phyloP scores from a whole-genome alignment of 2,797 vertebrate species.

The Rhabdophis nuchalis region DNA sequence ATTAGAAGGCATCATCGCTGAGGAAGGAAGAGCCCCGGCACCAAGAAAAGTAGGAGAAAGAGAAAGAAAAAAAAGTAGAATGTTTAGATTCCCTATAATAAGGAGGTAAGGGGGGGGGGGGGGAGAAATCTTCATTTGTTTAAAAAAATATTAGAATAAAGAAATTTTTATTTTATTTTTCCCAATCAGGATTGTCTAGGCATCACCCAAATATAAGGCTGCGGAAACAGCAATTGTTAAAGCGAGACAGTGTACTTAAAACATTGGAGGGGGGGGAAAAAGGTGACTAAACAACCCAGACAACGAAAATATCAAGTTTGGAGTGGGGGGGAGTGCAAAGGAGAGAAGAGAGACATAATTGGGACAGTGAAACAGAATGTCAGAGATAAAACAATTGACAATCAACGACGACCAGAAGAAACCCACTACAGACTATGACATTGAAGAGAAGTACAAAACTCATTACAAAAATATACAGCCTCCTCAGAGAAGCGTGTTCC shows the following conservation, averaged over 20 bases:
- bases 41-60: slow-evolving; percentile 82
- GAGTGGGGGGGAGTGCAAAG: slow-evolving; percentile 59
- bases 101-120: slow-evolving; percentile 79
- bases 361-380: slow-evolving; percentile 76
- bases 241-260: slow-evolving; percentile 69
- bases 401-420: slow-evolving; percentile 81
- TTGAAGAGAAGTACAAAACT: slow-evolving; percentile 89
- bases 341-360: slow-evolving; percentile 53
- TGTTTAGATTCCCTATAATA: slow-evolving; percentile 89
- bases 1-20: slow-evolving; percentile 98
- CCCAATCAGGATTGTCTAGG: slow-evolving; percentile 90
- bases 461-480: slow-evolving; percentile 95
- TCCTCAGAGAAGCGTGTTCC: slow-evolving; percentile 87
- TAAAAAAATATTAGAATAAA: slow-evolving; percentile 74
- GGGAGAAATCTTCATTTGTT: slow-evolving; percentile 77
- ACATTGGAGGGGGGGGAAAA: slow-evolving; percentile 61
- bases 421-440: slow-evolving; percentile 77
- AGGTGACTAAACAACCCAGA: slow-evolving; percentile 75
- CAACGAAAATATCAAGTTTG: slow-evolving; percentile 73
- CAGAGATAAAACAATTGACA: slow-evolving; percentile 82
- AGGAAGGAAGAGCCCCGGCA: slow-evolving; percentile 88
- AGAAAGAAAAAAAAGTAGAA: slow-evolving; percentile 87
- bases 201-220: slow-evolving; percentile 87
- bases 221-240: slow-evolving; percentile 84
- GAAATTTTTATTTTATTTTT: slow-evolving; percentile 77